phyloP scores from a whole-genome alignment of 2,113 vertebrate species.

The Tiliqua scincoides region DNA sequence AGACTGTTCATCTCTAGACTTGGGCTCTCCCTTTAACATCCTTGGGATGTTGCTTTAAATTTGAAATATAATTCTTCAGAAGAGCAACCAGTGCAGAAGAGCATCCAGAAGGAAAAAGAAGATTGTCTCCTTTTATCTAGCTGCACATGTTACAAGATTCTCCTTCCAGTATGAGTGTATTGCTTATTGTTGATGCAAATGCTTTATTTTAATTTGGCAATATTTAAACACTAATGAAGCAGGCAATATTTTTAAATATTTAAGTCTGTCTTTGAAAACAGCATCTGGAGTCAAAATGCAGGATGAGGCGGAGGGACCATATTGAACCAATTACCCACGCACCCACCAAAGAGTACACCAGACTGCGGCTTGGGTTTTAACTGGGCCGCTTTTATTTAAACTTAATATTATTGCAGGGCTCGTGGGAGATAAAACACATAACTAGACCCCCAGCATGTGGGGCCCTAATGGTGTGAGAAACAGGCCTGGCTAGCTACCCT shows the following conservation, averaged over 20 bases:
- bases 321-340: not conserved
- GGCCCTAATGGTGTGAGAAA: too few species aligned
- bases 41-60: too few species aligned
- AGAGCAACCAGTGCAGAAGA: conserved; percentile 12
- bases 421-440: too few species aligned
- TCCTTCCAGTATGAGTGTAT: not conserved
- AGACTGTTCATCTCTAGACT: not conserved
- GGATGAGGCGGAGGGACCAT: not conserved
- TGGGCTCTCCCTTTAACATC: not conserved
- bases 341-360: too few species aligned
- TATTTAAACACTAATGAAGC: not conserved
- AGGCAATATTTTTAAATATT: not conserved
- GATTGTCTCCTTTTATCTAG: not conserved
- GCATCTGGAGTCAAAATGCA: not conserved
- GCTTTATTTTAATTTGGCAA: conserved; percentile 23
- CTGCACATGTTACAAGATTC: not conserved
- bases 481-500: too few species aligned
- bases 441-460: too few species aligned
- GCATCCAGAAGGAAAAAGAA: not conserved
- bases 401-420: too few species aligned
- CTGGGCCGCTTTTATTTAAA: too few species aligned
- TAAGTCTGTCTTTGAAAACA: not conserved
- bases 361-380: too few species aligned
- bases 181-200: not conserved
- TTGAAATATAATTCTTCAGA: not conserved